Conservation (phyloP, 1,140 invertebrate genomes). For the Cotesia chilonis region DNA sequence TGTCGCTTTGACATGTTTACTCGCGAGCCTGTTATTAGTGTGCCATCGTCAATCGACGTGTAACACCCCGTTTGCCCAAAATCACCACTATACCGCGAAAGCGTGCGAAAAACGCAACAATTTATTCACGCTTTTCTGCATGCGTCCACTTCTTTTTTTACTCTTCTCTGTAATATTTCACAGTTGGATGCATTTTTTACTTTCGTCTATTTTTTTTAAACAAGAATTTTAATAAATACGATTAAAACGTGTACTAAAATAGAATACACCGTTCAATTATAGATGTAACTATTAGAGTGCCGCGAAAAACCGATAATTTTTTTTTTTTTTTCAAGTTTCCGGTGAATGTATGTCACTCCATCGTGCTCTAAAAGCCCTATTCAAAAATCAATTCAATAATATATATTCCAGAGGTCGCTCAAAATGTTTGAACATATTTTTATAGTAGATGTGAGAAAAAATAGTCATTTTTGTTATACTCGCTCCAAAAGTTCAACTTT, state of each 20-base stretch:
- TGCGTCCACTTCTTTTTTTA: not conserved
- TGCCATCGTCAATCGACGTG: slow-evolving; percentile 26
- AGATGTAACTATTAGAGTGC: too few relatives aligned
- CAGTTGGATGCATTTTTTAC: slow-evolving; percentile 2
- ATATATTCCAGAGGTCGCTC: too few relatives aligned
- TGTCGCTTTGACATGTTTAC: slow-evolving; percentile 27
- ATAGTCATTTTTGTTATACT: too few relatives aligned
- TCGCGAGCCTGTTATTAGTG: slow-evolving; percentile 24
- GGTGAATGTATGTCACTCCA: too few relatives aligned
- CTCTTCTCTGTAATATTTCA: slow-evolving; percentile 9
- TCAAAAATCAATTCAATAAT: too few relatives aligned
- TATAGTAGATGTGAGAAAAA: too few relatives aligned
- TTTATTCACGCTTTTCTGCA: slow-evolving; percentile 18
- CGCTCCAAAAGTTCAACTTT: too few relatives aligned
- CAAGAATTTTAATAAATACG: not conserved
- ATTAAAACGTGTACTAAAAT: not conserved
- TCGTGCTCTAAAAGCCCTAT: too few relatives aligned
- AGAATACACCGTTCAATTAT: not conserved
- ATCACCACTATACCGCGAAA: slow-evolving; percentile 12
- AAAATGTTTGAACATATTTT: too few relatives aligned
- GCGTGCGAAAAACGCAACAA: slow-evolving; percentile 20
- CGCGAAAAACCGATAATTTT: too few relatives aligned
- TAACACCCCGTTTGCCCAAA: slow-evolving; percentile 10
- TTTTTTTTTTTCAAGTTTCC: too few relatives aligned
- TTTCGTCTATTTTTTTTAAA: not conserved